A percentile compares a stretch with the other conserved stretches of the same genome.
These are phyloP conservation scores for Cephonodes hylas DNA, from an alignment of 2,888 invertebrate genomes.

Conservation along the genomic window DNA sequence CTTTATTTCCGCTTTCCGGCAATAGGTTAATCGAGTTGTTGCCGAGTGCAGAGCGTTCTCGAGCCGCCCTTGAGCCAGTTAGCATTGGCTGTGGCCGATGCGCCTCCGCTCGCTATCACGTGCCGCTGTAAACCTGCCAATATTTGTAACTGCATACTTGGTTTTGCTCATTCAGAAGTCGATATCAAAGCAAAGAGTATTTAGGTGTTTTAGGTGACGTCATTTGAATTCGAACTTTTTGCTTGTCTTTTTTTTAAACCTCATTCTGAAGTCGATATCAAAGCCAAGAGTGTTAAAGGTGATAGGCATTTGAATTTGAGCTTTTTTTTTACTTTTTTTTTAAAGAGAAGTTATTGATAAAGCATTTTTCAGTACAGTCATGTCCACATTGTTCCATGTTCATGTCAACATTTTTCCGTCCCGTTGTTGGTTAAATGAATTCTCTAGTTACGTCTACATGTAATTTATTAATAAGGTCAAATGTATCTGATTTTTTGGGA, in stretches of 20 bases:
- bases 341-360: no score
- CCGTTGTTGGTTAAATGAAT: no score
- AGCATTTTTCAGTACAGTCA: no score
- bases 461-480: no score
- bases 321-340: no score
- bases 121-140: background rate
- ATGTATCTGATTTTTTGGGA: no score
- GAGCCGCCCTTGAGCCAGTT: background rate
- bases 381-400: no score
- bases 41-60: background rate
- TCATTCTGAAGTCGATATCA: background rate
- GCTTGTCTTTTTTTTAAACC: no score
- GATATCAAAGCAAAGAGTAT: no score
- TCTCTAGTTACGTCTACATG: no score
- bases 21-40: background rate
- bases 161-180: background rate
- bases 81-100: slow-evolving; percentile 2
- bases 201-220: no score
- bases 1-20: background rate
- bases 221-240: background rate
- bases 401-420: background rate
- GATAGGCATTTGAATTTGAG: background rate
- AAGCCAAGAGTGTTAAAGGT: no score
- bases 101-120: background rate
- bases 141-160: background rate